Conservation (phyloP, 1,140 invertebrate species). For the Aphis gossypii region DNA sequence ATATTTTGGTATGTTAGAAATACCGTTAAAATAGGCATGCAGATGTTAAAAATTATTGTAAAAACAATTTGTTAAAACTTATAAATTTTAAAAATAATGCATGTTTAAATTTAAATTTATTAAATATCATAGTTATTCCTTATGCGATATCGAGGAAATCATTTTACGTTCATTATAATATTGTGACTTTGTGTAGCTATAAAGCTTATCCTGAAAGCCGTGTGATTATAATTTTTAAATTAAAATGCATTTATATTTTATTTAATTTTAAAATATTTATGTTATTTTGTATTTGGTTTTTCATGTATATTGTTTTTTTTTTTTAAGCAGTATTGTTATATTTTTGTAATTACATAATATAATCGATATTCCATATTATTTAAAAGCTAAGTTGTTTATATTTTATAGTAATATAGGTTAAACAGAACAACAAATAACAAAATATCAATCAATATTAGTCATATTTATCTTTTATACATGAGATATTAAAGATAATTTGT, state of each 20-base stretch:
- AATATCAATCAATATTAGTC: not conserved
- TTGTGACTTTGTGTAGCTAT: not conserved
- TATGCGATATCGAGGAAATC: not conserved
- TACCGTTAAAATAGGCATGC: not conserved
- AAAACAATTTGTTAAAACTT: not conserved
- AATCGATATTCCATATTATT: not conserved
- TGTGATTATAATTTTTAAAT: not conserved
- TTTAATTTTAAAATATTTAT: not conserved
- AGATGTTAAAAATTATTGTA: not conserved
- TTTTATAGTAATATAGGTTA: not conserved
- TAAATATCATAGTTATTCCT: not conserved
- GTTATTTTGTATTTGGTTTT: not conserved
- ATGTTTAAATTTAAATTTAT: not conserved
- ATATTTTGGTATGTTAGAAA: not conserved
- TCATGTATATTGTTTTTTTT: not conserved
- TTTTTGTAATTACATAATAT: slow-evolving; percentile 14
- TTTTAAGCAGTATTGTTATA: not conserved
- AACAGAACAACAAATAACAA: not conserved
- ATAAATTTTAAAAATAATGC: not conserved
- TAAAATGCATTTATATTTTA: not conserved
- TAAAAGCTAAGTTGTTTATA: not conserved
- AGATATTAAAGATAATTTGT: not conserved
- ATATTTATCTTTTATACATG: not conserved
- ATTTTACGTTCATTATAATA: not conserved
- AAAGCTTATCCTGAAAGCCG: not conserved